Conservation (phyloP, 2,113 vertebrate species). For the Condylura cristata region DNA sequence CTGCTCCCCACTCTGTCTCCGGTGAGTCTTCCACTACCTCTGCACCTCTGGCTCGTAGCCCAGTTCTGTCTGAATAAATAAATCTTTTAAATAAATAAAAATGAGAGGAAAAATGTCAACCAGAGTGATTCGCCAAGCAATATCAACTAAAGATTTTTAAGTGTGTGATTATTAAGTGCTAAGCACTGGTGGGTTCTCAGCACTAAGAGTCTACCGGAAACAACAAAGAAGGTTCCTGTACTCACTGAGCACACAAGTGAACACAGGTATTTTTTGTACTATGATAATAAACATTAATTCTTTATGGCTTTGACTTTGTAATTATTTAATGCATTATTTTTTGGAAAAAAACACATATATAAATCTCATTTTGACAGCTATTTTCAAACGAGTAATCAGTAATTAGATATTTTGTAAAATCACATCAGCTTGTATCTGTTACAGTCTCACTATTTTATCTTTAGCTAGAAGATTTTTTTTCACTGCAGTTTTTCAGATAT, state of each 20-base stretch:
- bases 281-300: slow-evolving; percentile 18
- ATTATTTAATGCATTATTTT: background rate
- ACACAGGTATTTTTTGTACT: background rate
- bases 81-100: too few relatives aligned
- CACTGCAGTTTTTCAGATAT: slow-evolving; percentile 51
- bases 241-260: background rate
- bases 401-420: slow-evolving; percentile 31
- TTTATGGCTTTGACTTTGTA: slow-evolving; percentile 29
- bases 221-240: background rate
- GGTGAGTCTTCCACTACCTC: too few relatives aligned
- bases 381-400: slow-evolving; percentile 62
- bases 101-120: background rate
- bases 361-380: background rate
- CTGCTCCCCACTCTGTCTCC: too few relatives aligned
- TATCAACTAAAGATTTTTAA: background rate
- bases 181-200: background rate
- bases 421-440: background rate
- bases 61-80: too few relatives aligned
- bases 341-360: background rate
- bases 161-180: background rate
- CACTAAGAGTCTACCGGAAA: background rate
- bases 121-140: background rate
- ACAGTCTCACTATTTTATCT: slow-evolving; percentile 73
- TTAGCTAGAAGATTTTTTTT: slow-evolving; percentile 70
- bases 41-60: too few relatives aligned